Conservation (phyloP, 2,888 invertebrate species). For the Epistrophe eligans region DNA sequence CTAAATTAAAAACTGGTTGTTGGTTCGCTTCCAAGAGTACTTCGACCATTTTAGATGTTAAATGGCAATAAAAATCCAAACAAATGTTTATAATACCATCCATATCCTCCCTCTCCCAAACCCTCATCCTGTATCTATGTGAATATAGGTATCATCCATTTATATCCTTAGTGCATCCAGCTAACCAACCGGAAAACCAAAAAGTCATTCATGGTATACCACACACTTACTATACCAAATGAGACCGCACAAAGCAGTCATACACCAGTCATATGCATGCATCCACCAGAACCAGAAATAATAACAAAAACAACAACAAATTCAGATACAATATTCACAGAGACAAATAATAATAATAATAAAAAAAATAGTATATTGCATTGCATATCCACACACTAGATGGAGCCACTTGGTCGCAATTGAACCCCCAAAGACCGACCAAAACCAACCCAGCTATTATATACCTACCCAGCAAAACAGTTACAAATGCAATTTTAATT, state of each 20-base stretch:
- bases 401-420: conserved; percentile 60
- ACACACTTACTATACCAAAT: conserved; percentile 68
- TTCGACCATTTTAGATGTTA: conserved; percentile 45
- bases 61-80: conserved; percentile 58
- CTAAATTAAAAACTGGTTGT: conserved; percentile 41
- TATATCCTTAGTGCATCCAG: conserved; percentile 27
- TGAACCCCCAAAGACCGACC: conserved; percentile 7
- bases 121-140: not conserved
- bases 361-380: conserved; percentile 21
- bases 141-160: not conserved
- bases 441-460: conserved; percentile 55
- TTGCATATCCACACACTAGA: conserved; percentile 50
- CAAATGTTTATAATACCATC: conserved; percentile 5
- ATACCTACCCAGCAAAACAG: conserved; percentile 60
- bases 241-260: conserved; percentile 61
- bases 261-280: conserved; percentile 19
- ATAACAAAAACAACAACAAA: conserved; percentile 16
- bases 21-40: conserved; percentile 62
- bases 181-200: conserved; percentile 59
- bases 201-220: conserved; percentile 70
- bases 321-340: conserved; percentile 31
- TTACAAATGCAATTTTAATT: conserved; percentile 76
- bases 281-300: not conserved
- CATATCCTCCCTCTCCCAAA: not conserved
- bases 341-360: conserved; percentile 17